Percentiles rank a stretch among this genome's conserved stretches.
phyloP scores from a whole-genome alignment of 2,113 vertebrate genomes.

The Erythrocebus patas region DNA sequence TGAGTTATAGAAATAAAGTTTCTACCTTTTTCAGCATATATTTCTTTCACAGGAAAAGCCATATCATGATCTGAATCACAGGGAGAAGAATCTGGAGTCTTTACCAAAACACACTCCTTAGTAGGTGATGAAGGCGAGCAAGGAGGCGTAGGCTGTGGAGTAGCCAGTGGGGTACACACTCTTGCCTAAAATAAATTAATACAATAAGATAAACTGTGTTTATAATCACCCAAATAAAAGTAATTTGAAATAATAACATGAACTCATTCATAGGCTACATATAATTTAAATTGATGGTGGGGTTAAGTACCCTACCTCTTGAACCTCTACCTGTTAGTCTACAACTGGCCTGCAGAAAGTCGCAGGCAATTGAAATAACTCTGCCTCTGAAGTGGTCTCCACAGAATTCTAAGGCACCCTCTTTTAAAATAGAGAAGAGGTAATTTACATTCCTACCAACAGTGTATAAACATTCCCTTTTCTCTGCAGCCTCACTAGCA shows the following conservation, averaged over 20 bases:
- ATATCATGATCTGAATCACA: slow-evolving; percentile 77
- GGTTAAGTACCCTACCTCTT: background rate
- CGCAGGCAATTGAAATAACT: background rate
- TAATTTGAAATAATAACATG: background rate
- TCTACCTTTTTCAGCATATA: slow-evolving; percentile 79
- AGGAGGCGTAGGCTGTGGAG: slow-evolving; percentile 86
- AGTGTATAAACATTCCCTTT: no score
- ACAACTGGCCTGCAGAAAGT: background rate
- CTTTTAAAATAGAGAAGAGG: background rate
- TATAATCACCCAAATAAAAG: background rate
- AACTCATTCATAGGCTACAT: background rate
- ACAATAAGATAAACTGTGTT: slow-evolving; percentile 23
- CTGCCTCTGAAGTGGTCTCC: background rate
- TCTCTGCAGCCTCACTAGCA: no score
- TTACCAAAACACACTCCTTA: slow-evolving; percentile 72
- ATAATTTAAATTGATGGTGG: background rate
- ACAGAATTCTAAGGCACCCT: background rate
- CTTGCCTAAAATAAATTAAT: slow-evolving; percentile 72
- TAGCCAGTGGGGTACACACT: slow-evolving; percentile 82
- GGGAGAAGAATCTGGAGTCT: slow-evolving; percentile 85
- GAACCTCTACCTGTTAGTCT: background rate
- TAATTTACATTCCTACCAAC: no score
- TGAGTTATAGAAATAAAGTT: slow-evolving; percentile 37
- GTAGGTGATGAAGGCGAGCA: slow-evolving; percentile 77
- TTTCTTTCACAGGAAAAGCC: slow-evolving; percentile 47